Evolutionary conservation across 2,113 vertebrate species (phyloP).

Genomic region (Mobula hypostoma): DNA sequence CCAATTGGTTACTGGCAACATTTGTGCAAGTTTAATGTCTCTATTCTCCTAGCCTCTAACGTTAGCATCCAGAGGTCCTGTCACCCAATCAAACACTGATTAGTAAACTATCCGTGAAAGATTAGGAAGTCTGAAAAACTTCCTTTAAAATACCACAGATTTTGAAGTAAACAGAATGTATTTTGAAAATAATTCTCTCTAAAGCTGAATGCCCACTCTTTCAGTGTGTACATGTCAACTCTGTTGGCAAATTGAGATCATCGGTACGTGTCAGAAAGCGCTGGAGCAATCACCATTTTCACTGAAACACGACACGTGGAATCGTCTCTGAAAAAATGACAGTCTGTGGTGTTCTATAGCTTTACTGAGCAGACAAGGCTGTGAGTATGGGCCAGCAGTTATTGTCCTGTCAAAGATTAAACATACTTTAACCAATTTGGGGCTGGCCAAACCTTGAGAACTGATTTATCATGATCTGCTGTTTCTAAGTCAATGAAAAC

Average conservation of each 20-base stretch:
- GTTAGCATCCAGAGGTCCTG: not conserved
- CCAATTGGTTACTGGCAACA: not conserved
- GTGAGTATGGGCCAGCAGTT: not conserved
- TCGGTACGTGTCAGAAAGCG: not conserved
- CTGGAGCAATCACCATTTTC: not conserved
- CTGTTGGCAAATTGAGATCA: not conserved
- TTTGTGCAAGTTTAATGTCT: slow-evolving; percentile 1
- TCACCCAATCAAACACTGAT: slow-evolving; percentile 4
- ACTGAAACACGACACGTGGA: not conserved
- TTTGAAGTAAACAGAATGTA: not conserved
- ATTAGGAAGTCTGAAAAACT: slow-evolving; percentile 1
- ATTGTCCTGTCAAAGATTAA: not conserved
- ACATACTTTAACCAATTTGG: not conserved
- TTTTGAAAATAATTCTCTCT: not conserved
- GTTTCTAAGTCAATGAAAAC: not conserved
- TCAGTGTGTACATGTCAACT: slow-evolving; percentile 8
- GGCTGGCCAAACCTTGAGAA: not conserved
- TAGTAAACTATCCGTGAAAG: not conserved
- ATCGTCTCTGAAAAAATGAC: not conserved
- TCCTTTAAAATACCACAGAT: not conserved
- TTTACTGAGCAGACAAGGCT: not conserved
- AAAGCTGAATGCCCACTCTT: not conserved
- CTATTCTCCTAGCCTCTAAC: not conserved
- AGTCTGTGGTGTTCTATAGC: not conserved
- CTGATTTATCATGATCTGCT: slow-evolving; percentile 19